Conservation (phyloP, 2,888 invertebrate genomes). For the Tribolium freemani region DNA sequence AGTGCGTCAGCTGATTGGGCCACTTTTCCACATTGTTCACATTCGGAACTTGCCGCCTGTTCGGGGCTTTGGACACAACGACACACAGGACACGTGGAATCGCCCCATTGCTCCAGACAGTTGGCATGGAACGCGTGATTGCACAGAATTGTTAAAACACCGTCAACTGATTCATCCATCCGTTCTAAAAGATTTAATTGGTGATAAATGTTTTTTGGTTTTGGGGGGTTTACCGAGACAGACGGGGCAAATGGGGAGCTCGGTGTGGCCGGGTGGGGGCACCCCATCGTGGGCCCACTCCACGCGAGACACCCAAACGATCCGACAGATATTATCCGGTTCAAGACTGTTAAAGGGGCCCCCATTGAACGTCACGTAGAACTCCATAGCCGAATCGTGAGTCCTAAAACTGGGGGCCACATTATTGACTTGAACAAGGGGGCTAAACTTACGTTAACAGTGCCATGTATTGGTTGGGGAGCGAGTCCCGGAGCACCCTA, state of each 20-base stretch:
- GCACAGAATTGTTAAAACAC: conserved; percentile 96
- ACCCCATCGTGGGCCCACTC: conserved; percentile 86
- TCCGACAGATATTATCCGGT: conserved; percentile 90
- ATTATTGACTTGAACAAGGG: not conserved
- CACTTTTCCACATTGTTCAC: conserved; percentile 72
- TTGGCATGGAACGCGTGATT: conserved; percentile 98
- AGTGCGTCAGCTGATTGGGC: conserved; percentile 81
- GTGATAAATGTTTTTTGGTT: too few species aligned
- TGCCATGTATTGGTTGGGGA: conserved; percentile 98
- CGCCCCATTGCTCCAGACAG: conserved; percentile 96
- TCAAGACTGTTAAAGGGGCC: conserved; percentile 94
- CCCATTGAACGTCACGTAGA: conserved; percentile 94
- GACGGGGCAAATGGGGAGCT: conserved; percentile 97
- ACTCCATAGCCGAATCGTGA: conserved; percentile 88
- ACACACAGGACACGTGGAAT: conserved; percentile 98
- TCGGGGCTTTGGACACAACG: conserved; percentile 78
- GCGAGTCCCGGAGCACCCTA: conserved; percentile 90
- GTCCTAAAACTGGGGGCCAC: conserved; percentile 73
- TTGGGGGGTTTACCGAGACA: conserved; percentile 74
- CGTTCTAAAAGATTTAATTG: conserved; percentile 75
- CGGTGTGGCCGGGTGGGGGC: conserved; percentile 84
- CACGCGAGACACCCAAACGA: conserved; percentile 95
- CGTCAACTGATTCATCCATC: conserved; percentile 99
- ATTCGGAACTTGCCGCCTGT: conserved; percentile 72
- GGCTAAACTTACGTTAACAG: conserved; percentile 82